Evolutionary conservation across 2,113 vertebrate species (phyloP), one percentile per base, ranked within the genome.

Genomic region (Callionymus lyra): DNA sequence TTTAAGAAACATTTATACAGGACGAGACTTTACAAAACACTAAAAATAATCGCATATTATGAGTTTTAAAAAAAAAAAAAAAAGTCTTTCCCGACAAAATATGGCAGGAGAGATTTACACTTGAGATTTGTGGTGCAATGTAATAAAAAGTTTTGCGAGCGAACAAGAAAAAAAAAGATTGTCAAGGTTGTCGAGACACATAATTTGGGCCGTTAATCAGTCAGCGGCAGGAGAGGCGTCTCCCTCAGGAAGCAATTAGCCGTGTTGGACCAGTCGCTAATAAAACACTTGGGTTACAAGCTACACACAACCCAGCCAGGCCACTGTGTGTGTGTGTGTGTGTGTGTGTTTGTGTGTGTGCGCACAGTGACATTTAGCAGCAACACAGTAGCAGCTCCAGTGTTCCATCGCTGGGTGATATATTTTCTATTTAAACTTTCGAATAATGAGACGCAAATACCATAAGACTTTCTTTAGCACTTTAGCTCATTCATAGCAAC

Each of bases 171-270:
- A 53, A 43, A 61, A 61, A 61, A 53, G 46, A 63, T 62, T 60
- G 70, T 76, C 66, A 72, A 70, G 63, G 63, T 72, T 76, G 72
- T 79, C 72, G 48, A 63, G 65, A 69, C 63, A 66, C 56, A 76
- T 76, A 72, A 73, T 72, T 56, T 57, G 54, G 52, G 53, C 66
- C 10, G 60, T 82, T 77, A 68, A 73, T 82, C 77, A 81, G 73
- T 63, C 59, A 57, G 17, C 36, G 59, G 59, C 59, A 36, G 37
- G 63, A 68, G 63, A 66, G 72, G 68, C 41, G 34, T 56, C 70
- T 81, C 81, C 81, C 83, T 81, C 59, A 82, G 81, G 81, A 85
- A 80, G 81, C 77, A 81, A 85, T 85, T 82, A 83, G 81, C 62
- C 61, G 53, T 65, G 61, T 75, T 72, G 70, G 72, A 75, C 65